These are phyloP conservation scores for Polia nebulosa DNA, from an alignment of 2,888 invertebrate genomes.

Conservation along the genomic window DNA sequence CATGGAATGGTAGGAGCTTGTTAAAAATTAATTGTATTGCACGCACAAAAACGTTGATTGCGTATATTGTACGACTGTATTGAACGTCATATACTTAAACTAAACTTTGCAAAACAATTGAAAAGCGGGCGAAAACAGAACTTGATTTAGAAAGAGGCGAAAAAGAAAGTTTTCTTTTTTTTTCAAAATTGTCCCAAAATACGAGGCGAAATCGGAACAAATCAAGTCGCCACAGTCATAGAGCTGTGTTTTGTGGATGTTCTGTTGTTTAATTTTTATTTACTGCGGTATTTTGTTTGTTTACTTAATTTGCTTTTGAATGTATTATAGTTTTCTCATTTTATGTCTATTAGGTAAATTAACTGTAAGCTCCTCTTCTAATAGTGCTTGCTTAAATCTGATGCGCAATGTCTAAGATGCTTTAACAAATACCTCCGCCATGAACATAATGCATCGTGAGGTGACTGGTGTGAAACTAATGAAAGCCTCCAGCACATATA, in stretches of 20 bases:
- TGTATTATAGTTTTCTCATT: no score
- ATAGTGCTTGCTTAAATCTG: background rate
- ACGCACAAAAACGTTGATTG: constrained; percentile 23
- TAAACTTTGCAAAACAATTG: no score
- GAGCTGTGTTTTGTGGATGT: background rate
- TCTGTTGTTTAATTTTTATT: constrained; percentile 3
- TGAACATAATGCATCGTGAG: constrained; percentile 40
- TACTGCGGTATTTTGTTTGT: background rate
- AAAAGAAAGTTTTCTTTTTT: no score
- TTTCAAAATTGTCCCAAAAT: constrained; percentile 1
- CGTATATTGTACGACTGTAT: constrained; percentile 3
- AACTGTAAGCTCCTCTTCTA: background rate
- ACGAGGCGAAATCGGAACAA: no score
- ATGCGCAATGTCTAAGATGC: background rate
- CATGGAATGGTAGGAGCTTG: background rate
- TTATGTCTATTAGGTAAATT: background rate
- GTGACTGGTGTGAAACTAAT: constrained; percentile 71
- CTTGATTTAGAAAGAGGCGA: no score
- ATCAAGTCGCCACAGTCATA: background rate
- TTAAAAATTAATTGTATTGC: constrained; percentile 37
- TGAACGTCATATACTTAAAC: background rate
- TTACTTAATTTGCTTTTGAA: no score
- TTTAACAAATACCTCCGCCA: background rate
- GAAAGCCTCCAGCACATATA: constrained; percentile 70
- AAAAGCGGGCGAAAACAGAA: no score